These are phyloP conservation scores for Mythimna ferrago DNA, from an alignment of 2,888 invertebrate genomes.

Conservation along the genomic window DNA sequence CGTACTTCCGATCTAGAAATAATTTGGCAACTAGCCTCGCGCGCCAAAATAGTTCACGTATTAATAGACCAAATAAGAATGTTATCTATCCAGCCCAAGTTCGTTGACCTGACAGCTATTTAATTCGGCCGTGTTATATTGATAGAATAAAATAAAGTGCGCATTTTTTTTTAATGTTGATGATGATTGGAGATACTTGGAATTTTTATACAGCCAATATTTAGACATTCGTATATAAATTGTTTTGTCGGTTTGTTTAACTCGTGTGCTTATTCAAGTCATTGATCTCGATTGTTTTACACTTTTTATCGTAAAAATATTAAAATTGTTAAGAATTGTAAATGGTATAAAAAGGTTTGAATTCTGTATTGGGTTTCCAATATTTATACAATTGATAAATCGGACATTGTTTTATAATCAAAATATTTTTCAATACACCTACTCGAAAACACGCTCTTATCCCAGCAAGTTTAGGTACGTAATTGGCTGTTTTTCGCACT, in stretches of 20 bases:
- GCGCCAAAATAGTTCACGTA: conserved; percentile 76
- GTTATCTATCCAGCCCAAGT: conserved; percentile 78
- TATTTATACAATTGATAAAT: background rate
- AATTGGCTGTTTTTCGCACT: too few relatives aligned
- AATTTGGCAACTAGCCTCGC: conserved; percentile 81
- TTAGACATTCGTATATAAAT: background rate
- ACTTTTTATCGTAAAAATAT: background rate
- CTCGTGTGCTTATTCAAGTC: background rate
- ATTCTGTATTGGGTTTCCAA: background rate
- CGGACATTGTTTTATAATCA: background rate
- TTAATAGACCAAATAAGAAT: conserved; percentile 79
- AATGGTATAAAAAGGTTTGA: background rate
- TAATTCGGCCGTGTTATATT: conserved; percentile 58
- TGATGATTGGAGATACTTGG: conserved; percentile 5
- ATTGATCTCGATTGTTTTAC: background rate
- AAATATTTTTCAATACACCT: background rate
- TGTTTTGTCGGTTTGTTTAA: background rate
- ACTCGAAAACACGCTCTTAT: too few relatives aligned
- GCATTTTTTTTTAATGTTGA: conserved; percentile 36
- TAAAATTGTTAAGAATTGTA: background rate
- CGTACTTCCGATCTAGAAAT: conserved; percentile 82
- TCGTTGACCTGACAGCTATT: conserved; percentile 78
- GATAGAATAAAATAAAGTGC: conserved; percentile 20
- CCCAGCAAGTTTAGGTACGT: too few relatives aligned
- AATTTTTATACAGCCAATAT: conserved; percentile 14